Evolutionary conservation across 2,888 invertebrate genomes (phyloP), one percentile per base, ranked within the genome.

Genomic region (Drosophila dives): DNA sequence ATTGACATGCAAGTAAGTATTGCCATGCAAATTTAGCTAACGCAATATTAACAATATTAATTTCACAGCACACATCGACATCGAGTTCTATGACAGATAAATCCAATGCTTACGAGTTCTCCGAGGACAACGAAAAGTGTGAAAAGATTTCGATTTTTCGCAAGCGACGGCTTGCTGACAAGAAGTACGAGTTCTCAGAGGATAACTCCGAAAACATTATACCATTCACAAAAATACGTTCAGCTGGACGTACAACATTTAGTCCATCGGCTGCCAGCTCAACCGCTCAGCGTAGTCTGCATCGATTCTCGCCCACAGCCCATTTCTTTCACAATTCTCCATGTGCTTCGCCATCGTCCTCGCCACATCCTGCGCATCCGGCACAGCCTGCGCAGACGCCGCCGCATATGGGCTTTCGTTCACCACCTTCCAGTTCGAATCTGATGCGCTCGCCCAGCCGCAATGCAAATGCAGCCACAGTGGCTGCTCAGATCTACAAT

Each of bases 121-220:
- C 96, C 1, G 97, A 97, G 86, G 97, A 97, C 82, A 95, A 95
- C 8, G 96, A 96, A 81, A 97, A 97, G 78, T 97, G 96, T 89
- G 97, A 97, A 91, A 97, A 97, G 89, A 94, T 97, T n/a, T 97
- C 97, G 85, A 96, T 96, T 88, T 97, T 97, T 90, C 94, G 98
- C 10, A 97, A 97, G 91, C 95, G 97, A 62, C 95, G 97, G 10
- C 93, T 98, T 60, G 98, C 98, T 0, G 98, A 98, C 89, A 98
- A 98, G 92, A 98, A 97, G 91, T 98, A 98, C 91, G 98, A 98
- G 90, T 98, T 98, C 90, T 97, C 96, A 0, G 97, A 97, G 84
- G 97, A 97, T 71, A 95, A 95, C 80, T 94, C 94, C 0, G 95
- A 95, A 86, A 95, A 95, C 81, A 95, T 95, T 66, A 94, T 95